phyloP scores from a whole-genome alignment of 2,888 invertebrate genomes.

The Teinopalpus imperialis region DNA sequence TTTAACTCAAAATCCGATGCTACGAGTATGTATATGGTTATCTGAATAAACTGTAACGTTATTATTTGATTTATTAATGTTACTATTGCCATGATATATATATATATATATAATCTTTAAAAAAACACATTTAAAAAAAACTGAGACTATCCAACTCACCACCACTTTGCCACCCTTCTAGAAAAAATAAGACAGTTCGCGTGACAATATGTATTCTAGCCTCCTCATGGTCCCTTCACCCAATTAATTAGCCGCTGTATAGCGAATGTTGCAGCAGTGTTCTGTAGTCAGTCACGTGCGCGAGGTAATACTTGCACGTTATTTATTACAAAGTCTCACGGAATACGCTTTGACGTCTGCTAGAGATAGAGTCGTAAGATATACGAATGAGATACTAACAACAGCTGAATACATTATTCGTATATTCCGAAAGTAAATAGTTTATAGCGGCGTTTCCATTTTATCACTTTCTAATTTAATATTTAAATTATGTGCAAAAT shows the following conservation, averaged over 20 bases:
- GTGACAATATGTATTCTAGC: conserved; percentile 9
- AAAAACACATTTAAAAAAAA: too few species aligned
- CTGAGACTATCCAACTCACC: too few species aligned
- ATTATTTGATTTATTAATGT: too few species aligned
- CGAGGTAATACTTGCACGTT: conserved; percentile 21
- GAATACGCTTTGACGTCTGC: conserved; percentile 23
- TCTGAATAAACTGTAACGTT: too few species aligned
- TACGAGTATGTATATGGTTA: too few species aligned
- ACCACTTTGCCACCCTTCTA: too few species aligned
- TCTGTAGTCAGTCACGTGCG: conserved; percentile 1
- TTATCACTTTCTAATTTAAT: conserved; percentile 7
- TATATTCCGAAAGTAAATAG: conserved; percentile 5
- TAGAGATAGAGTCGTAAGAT: conserved; percentile 19
- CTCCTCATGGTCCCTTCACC: conserved; percentile 10
- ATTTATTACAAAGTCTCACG: conserved; percentile 28
- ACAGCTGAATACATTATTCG: conserved; percentile 23
- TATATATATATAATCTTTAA: too few species aligned
- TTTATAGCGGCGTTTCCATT: conserved; percentile 1
- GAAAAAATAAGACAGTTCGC: conserved; percentile 10
- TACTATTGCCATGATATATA: too few species aligned
- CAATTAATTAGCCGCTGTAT: conserved; percentile 23
- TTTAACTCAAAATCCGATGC: too few species aligned
- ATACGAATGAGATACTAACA: conserved; percentile 19
- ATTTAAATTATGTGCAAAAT: too few species aligned
- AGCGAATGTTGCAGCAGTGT: conserved; percentile 16